Evolutionary conservation across 2,113 vertebrate species (phyloP).

Genomic region (Aleadryas rufinucha): DNA sequence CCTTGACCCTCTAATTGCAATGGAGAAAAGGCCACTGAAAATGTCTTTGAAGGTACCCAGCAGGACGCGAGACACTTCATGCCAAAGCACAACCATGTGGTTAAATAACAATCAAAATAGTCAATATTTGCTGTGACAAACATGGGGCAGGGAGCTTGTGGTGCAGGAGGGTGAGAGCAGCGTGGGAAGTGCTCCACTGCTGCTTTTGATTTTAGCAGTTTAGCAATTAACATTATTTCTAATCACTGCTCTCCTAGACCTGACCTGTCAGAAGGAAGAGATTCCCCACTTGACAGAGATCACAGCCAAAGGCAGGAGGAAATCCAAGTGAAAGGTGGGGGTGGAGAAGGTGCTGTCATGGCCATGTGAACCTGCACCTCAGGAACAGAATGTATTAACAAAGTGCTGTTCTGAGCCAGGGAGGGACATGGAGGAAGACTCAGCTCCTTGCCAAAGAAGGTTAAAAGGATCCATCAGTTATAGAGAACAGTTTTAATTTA

Average conservation of each 20-base stretch:
- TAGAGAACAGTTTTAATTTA: neutral
- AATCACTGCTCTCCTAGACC: neutral
- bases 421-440: neutral
- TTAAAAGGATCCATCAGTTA: neutral
- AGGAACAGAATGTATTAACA: neutral
- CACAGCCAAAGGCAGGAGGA: neutral
- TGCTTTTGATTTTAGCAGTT: neutral
- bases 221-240: neutral
- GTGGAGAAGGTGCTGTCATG: neutral
- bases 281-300: neutral
- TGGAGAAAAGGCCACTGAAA: neutral
- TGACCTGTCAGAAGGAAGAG: neutral
- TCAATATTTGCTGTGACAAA: neutral
- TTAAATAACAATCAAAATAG: neutral
- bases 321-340: neutral
- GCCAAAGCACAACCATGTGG: neutral
- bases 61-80: neutral
- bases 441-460: neutral
- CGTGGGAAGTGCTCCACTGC: neutral
- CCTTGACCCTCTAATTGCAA: neutral
- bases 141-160: neutral
- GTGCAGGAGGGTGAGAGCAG: neutral
- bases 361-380: neutral
- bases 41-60: neutral
- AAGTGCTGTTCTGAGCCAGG: neutral